Evolutionary conservation across 2,888 invertebrate genomes (phyloP).

Genomic region (Cenopis cana): DNA sequence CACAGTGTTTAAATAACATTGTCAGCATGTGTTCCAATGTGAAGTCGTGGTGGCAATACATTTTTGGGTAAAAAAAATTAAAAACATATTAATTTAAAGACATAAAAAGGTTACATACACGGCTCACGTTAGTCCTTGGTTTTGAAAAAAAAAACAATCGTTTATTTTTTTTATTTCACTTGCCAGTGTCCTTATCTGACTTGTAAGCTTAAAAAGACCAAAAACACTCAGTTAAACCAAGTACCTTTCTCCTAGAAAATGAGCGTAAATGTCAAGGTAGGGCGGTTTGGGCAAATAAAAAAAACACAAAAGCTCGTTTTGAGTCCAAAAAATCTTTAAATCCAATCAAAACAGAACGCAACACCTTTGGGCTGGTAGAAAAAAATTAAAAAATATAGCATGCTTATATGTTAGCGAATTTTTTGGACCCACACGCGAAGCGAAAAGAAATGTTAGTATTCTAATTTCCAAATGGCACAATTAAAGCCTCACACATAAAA

Average conservation of each 20-base stretch:
- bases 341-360: slow-evolving; percentile 62
- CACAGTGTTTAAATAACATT: slow-evolving; percentile 35
- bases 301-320: slow-evolving; percentile 75
- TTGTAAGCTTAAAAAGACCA: slow-evolving; percentile 53
- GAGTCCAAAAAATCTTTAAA: slow-evolving; percentile 80
- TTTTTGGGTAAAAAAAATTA: slow-evolving; percentile 60
- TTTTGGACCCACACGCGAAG: slow-evolving; percentile 79
- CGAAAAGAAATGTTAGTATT: slow-evolving; percentile 68
- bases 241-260: slow-evolving; percentile 74
- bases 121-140: slow-evolving; percentile 72
- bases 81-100: slow-evolving; percentile 60
- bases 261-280: slow-evolving; percentile 84
- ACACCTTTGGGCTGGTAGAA: slow-evolving; percentile 80
- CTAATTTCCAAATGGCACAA: slow-evolving; percentile 54
- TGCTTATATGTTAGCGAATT: slow-evolving; percentile 69
- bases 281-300: slow-evolving; percentile 73
- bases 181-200: slow-evolving; percentile 77
- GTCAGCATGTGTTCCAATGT: slow-evolving; percentile 66
- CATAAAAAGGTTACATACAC: slow-evolving; percentile 63
- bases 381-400: slow-evolving; percentile 56
- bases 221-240: slow-evolving; percentile 64
- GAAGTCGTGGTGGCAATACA: slow-evolving; percentile 60
- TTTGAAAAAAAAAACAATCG: slow-evolving; percentile 59
- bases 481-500: slow-evolving; percentile 69
- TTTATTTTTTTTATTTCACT: slow-evolving; percentile 50